phyloP scores from a whole-genome alignment of 2,113 vertebrate species.

The Hipposideros armiger region DNA sequence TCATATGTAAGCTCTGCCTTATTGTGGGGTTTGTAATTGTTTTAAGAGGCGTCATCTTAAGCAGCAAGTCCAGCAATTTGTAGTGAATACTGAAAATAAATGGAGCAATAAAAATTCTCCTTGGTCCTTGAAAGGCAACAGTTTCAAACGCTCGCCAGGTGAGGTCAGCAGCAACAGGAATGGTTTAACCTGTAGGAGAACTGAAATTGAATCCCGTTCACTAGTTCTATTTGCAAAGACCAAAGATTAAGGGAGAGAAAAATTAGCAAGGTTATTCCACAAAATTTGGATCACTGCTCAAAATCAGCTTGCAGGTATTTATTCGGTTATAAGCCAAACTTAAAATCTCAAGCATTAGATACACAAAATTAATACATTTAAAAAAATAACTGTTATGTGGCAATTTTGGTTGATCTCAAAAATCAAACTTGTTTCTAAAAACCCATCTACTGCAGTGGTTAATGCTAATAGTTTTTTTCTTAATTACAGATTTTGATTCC shows the following conservation, averaged over 20 bases:
- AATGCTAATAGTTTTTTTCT: slow-evolving; percentile 39
- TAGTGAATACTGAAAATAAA: background rate
- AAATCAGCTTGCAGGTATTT: background rate
- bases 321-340: background rate
- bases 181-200: background rate
- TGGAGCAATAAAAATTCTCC: background rate
- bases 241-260: background rate
- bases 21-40: background rate
- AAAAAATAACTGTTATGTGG: background rate
- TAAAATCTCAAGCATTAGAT: background rate
- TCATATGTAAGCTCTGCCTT: background rate
- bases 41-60: background rate
- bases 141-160: background rate
- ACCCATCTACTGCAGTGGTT: background rate
- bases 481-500: slow-evolving; percentile 58
- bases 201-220: background rate
- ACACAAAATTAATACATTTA: background rate
- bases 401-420: slow-evolving; percentile 32
- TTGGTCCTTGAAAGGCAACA: background rate
- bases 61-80: background rate
- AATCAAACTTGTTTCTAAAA: slow-evolving; percentile 38
- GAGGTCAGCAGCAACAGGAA: background rate
- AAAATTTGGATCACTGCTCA: background rate
- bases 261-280: background rate
- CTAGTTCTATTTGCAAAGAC: background rate